phyloP scores from a whole-genome alignment of 2,888 invertebrate species.

The Aromia moschata region DNA sequence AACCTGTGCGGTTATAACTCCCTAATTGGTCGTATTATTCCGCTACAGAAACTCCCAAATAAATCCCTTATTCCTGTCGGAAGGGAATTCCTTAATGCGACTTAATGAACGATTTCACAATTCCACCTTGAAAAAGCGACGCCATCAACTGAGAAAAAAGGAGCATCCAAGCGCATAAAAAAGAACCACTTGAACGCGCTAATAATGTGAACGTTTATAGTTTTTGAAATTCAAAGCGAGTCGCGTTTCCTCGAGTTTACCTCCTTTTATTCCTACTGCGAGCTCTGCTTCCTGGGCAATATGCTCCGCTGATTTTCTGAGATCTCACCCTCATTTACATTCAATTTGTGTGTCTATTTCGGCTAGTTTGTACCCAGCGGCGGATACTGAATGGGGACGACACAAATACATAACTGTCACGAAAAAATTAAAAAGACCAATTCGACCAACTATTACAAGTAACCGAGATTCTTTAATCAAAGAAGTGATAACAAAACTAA shows the following conservation, averaged over 20 bases:
- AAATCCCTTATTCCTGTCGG: not conserved
- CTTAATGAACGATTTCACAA: not conserved
- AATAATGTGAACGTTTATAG: conserved; percentile 11
- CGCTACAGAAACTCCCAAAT: not conserved
- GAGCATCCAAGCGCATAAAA: conserved; percentile 4
- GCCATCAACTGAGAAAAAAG: not conserved
- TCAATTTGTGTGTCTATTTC: conserved; percentile 10
- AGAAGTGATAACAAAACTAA: too few relatives aligned
- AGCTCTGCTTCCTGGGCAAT: not conserved
- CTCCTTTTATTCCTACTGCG: conserved; percentile 8
- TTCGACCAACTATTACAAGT: too few relatives aligned
- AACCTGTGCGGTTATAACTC: not conserved
- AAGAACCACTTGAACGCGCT: not conserved
- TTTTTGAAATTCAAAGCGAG: conserved; percentile 20
- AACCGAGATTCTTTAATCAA: too few relatives aligned
- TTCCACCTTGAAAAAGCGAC: conserved; percentile 1
- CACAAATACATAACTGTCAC: too few relatives aligned
- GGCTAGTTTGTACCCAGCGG: not conserved
- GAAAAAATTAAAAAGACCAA: too few relatives aligned
- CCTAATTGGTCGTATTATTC: conserved; percentile 4
- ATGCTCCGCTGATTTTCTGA: conserved; percentile 13
- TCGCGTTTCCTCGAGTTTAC: conserved; percentile 7
- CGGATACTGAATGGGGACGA: too few relatives aligned
- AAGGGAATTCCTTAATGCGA: conserved; percentile 2
- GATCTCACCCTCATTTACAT: conserved; percentile 14